phyloP scores from a whole-genome alignment of 2,113 vertebrate genomes.

The Galbula dea region DNA sequence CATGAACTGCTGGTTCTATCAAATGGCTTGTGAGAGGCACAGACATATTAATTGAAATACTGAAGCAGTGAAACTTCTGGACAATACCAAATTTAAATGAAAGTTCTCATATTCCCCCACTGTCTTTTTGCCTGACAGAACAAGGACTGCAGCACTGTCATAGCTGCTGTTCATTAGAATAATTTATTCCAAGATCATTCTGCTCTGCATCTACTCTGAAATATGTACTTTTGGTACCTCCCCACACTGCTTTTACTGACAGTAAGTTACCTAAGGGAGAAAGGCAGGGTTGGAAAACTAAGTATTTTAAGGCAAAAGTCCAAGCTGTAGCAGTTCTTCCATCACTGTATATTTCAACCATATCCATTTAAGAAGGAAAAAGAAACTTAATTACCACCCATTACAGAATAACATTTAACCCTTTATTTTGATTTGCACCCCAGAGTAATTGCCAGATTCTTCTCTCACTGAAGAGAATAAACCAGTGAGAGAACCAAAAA shows the following conservation, averaged over 20 bases:
- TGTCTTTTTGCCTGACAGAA: background rate
- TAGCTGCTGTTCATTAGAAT: background rate
- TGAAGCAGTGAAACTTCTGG: background rate
- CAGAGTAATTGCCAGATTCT: background rate
- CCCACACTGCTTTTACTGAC: constrained; percentile 13
- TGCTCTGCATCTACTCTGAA: constrained; percentile 9
- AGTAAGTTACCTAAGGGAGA: background rate
- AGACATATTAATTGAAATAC: background rate
- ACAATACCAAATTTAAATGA: background rate
- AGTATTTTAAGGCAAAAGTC: background rate
- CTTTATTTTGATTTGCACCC: background rate
- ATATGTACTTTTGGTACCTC: constrained; percentile 21
- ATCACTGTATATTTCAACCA: background rate
- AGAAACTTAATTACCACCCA: background rate
- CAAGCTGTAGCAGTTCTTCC: background rate
- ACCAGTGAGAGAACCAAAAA: background rate
- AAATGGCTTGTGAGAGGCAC: too few species aligned
- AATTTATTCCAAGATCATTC: constrained; percentile 56
- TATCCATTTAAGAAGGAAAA: background rate
- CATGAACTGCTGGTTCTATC: too few species aligned
- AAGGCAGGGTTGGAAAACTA: background rate
- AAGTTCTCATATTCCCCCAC: background rate
- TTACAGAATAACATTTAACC: background rate
- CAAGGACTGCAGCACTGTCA: background rate
- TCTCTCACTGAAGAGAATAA: background rate